These are phyloP conservation scores for Orestias chungarensis DNA, from an alignment of 2,797 vertebrate genomes.

Conservation along the genomic window DNA sequence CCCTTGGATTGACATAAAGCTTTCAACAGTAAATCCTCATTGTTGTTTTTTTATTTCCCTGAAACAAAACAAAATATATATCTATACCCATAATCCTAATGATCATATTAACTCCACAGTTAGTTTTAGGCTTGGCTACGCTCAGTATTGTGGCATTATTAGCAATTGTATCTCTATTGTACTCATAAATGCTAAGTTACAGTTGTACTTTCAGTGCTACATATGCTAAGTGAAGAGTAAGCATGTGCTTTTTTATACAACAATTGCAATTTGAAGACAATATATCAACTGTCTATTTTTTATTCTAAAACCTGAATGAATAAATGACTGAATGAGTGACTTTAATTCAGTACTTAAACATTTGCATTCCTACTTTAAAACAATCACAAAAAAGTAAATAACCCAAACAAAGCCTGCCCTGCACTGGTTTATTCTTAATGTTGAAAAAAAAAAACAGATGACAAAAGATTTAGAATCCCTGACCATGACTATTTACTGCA, in stretches of 20 bases:
- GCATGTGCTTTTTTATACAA: neutral
- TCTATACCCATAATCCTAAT: too few relatives aligned
- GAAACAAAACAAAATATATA: neutral
- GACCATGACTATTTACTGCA: too few relatives aligned
- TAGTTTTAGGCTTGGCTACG: neutral
- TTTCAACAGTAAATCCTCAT: conserved; percentile 10
- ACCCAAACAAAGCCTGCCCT: too few relatives aligned
- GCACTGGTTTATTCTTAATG: too few relatives aligned
- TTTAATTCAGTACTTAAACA: neutral
- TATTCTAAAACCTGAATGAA: neutral
- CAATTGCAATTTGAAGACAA: neutral
- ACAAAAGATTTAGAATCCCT: neutral
- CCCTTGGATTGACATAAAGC: conserved; percentile 29
- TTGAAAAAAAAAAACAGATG: neutral
- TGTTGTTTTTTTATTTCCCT: neutral
- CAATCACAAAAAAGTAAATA: neutral
- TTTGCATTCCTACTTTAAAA: neutral
- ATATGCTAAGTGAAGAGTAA: neutral
- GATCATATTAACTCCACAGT: neutral
- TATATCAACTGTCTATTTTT: neutral
- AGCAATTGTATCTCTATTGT: neutral
- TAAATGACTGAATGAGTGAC: neutral
- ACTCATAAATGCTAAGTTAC: neutral
- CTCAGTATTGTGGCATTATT: too few relatives aligned
- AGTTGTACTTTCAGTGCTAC: neutral